phyloP scores from a whole-genome alignment of 92 coral and sea anemone genomes.

The Blastomussa wellsi region DNA sequence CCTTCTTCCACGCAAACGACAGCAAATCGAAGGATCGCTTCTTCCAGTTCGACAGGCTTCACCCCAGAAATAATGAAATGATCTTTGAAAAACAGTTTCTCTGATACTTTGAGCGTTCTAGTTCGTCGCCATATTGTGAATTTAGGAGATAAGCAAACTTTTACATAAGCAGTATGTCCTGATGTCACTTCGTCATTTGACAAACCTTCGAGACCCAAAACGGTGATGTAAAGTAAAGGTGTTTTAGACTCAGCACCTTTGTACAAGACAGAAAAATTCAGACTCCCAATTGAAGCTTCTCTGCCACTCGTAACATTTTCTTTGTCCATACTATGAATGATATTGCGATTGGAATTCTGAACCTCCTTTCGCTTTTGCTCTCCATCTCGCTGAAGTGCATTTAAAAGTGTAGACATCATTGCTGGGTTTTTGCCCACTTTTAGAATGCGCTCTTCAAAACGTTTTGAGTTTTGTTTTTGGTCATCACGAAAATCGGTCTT shows the following conservation, averaged over 20 bases:
- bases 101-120: constrained; percentile 36
- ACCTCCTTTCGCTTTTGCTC: neutral
- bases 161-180: constrained; percentile 45
- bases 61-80: constrained; percentile 65
- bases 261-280: constrained; percentile 66
- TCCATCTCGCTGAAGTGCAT: constrained; percentile 58
- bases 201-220: constrained; percentile 47
- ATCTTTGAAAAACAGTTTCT: constrained; percentile 56
- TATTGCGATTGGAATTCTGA: neutral
- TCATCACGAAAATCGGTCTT: neutral
- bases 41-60: constrained; percentile 44
- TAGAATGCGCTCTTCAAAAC: constrained; percentile 16
- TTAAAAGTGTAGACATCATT: constrained; percentile 47
- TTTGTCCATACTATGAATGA: neutral
- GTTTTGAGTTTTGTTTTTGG: neutral
- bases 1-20: constrained; percentile 48
- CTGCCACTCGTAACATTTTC: neutral
- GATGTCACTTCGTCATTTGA: constrained; percentile 15
- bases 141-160: constrained; percentile 55
- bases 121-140: constrained; percentile 60
- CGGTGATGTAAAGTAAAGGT: constrained; percentile 64
- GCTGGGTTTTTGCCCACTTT: constrained; percentile 61
- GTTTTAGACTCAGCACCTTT: constrained; percentile 36
- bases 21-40: constrained; percentile 48
- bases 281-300: constrained; percentile 40